These are phyloP conservation scores for Hipparchia sbordonii DNA, from an alignment of 2,888 invertebrate genomes.

Conservation along the genomic window DNA sequence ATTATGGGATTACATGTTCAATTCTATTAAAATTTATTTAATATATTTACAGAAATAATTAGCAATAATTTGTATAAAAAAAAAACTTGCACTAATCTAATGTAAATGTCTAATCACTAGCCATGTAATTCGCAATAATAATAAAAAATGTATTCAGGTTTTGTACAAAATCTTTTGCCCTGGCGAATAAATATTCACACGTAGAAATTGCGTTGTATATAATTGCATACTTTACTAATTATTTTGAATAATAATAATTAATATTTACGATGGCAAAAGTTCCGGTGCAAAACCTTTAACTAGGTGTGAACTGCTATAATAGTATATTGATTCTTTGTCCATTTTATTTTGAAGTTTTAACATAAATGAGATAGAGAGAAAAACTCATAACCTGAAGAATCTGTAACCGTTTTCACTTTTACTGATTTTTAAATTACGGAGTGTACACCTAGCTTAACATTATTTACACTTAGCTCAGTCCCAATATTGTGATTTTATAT, in stretches of 20 bases:
- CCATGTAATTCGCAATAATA: slow-evolving; percentile 77
- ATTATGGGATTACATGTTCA: slow-evolving; percentile 50
- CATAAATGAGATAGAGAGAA: neutral
- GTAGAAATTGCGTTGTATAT: neutral
- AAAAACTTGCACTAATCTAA: slow-evolving; percentile 64
- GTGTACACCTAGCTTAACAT: slow-evolving; percentile 33
- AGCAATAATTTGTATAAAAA: slow-evolving; percentile 54
- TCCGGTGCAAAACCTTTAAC: neutral
- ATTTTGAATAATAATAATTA: no score
- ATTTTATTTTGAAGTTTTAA: neutral
- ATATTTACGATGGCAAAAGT: neutral
- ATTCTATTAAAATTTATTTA: slow-evolving; percentile 41
- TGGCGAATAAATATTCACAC: neutral
- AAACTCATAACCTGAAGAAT: no score
- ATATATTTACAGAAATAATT: slow-evolving; percentile 64
- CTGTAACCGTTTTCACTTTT: no score
- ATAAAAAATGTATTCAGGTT: slow-evolving; percentile 48
- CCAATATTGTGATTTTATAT: slow-evolving; percentile 35
- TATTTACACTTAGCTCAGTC: slow-evolving; percentile 30
- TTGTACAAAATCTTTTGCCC: neutral
- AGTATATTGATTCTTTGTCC: neutral
- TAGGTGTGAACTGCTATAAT: slow-evolving; percentile 1
- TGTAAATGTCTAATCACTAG: slow-evolving; percentile 81
- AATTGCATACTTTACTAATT: no score
- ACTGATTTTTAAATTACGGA: neutral